phyloP scores from a whole-genome alignment of 1,140 invertebrate genomes.

The Drosophila melanogaster region Release_6_plus_ISO1_MT NT_033779.5:3535501-3536000 shows the following conservation, averaged over 20 bases:
- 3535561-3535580: too few relatives aligned
- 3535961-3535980: constrained; percentile 49
- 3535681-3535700: constrained; percentile 75
- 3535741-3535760: constrained; percentile 30
- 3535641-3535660: constrained; percentile 26
- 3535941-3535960: constrained; percentile 13
- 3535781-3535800: constrained; percentile 54
- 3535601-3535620: too few relatives aligned
- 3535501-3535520: background rate
- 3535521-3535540: too few relatives aligned
- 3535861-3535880: constrained; percentile 28
- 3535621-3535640: background rate
- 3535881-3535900: constrained; percentile 37
- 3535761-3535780: constrained; percentile 79
- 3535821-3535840: constrained; percentile 34
- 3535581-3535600: too few relatives aligned
- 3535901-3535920: constrained; percentile 27
- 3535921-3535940: constrained; percentile 1
- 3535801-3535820: constrained; percentile 59
- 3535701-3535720: constrained; percentile 66
- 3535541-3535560: too few relatives aligned
- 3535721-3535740: constrained; percentile 29
- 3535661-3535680: constrained; percentile 40
- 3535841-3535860: constrained; percentile 51
- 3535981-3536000: constrained; percentile 41